Percentiles rank a stretch among this genome's conserved stretches.
These are phyloP conservation scores for Spisula solida DNA, from an alignment of 2,888 invertebrate species.

Conservation along the genomic window DNA sequence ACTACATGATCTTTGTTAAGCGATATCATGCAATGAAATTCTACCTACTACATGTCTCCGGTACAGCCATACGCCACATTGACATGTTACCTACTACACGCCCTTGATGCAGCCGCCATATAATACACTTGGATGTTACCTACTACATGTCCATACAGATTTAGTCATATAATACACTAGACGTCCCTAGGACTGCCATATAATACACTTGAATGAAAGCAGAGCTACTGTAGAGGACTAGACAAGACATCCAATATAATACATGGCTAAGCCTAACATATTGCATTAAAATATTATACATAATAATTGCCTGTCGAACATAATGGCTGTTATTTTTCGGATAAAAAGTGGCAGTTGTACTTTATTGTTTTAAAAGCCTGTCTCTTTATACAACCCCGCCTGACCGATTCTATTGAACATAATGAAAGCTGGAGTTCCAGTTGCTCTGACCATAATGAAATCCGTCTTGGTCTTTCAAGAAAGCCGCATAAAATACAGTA, in stretches of 20 bases:
- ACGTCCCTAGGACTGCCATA: no score
- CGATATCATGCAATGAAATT: no score
- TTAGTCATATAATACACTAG: no score
- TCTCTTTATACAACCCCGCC: constrained; percentile 35
- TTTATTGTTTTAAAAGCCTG: constrained; percentile 44
- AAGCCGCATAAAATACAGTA: constrained; percentile 45
- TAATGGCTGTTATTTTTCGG: not conserved
- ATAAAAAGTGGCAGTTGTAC: constrained; percentile 18
- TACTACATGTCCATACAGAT: no score
- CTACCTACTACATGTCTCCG: no score
- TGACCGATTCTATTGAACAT: constrained; percentile 34
- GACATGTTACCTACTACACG: no score
- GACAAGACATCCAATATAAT: not conserved
- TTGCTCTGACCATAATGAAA: constrained; percentile 36
- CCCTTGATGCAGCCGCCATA: no score
- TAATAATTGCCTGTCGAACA: constrained; percentile 20
- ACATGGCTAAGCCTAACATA: not conserved
- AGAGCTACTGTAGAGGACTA: not conserved
- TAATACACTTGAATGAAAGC: not conserved
- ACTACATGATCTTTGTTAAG: no score
- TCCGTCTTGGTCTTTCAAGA: constrained; percentile 34
- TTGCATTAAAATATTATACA: constrained; percentile 23
- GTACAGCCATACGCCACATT: no score
- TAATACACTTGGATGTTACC: no score
- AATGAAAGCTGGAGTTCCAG: constrained; percentile 35